phyloP scores from a whole-genome alignment of 2,888 invertebrate species.

The Allolobophora icterica region DNA sequence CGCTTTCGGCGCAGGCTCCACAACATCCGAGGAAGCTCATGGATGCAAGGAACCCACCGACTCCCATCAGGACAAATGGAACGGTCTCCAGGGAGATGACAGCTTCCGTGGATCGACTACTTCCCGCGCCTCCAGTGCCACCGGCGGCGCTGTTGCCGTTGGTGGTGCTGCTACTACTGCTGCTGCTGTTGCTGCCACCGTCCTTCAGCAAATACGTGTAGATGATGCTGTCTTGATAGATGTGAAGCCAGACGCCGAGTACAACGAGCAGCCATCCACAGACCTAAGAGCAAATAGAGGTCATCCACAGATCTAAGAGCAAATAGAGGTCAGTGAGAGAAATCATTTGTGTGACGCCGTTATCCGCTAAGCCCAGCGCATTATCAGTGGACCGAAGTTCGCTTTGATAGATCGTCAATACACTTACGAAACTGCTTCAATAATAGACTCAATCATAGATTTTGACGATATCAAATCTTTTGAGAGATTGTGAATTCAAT shows the following conservation, averaged over 20 bases:
- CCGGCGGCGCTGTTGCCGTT: background rate
- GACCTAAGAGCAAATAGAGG: no score
- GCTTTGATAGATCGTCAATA: background rate
- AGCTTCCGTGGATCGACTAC: background rate
- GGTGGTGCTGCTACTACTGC: background rate
- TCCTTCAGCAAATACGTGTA: conserved; percentile 37
- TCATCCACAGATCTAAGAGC: conserved; percentile 35
- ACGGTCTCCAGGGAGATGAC: conserved; percentile 24
- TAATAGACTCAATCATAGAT: background rate
- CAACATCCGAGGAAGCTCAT: conserved; percentile 42
- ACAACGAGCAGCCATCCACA: conserved; percentile 35
- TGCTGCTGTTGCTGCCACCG: background rate
- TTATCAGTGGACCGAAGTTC: conserved; percentile 17
- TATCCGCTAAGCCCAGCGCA: background rate
- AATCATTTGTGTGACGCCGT: background rate
- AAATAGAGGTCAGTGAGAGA: conserved; percentile 27
- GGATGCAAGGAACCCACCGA: conserved; percentile 33
- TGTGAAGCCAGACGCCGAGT: conserved; percentile 40
- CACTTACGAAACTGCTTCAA: background rate
- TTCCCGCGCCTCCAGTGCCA: background rate
- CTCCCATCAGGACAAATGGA: conserved; percentile 35
- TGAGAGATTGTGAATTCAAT: background rate
- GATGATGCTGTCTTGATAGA: conserved; percentile 34
- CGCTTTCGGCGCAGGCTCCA: conserved; percentile 39
- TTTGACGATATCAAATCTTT: conserved; percentile 1